Evolutionary conservation across 2,113 vertebrate genomes (phyloP).

Genomic region (Onychostruthus taczanowskii): DNA sequence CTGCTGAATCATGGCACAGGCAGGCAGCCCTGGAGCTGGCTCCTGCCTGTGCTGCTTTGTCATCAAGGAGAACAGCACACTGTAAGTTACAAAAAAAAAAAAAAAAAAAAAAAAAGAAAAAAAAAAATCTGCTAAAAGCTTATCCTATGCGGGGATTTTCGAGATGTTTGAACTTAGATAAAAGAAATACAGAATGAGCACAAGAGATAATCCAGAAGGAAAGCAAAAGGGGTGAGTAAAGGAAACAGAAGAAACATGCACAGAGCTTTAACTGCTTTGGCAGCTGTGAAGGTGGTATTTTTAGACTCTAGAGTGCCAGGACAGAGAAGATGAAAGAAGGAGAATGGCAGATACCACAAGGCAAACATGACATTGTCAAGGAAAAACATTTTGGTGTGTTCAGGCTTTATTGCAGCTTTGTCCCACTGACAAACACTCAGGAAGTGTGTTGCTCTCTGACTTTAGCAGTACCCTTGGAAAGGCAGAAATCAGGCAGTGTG

Average conservation of each 20-base stretch:
- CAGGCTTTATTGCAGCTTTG: background rate
- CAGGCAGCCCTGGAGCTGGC: background rate
- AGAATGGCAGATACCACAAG: background rate
- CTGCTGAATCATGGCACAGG: conserved; percentile 61
- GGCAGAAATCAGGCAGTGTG: background rate
- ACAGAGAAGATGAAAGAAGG: background rate
- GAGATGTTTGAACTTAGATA: background rate
- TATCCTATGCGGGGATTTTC: background rate
- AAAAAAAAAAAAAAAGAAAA: no score
- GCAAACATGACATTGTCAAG: background rate
- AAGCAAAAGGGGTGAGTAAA: background rate
- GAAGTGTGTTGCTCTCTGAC: background rate
- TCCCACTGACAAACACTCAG: background rate
- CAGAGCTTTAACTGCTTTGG: background rate
- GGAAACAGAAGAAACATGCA: background rate
- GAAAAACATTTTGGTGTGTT: background rate
- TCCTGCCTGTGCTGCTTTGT: conserved; percentile 46
- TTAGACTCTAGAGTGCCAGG: background rate
- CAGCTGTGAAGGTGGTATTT: conserved; percentile 1
- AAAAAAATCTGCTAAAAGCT: background rate
- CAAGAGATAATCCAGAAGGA: background rate
- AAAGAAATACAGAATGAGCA: background rate
- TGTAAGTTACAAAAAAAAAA: background rate
- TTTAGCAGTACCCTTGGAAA: background rate
- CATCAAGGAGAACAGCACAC: background rate